phyloP scores from a whole-genome alignment of 1,140 invertebrate genomes.

The Penaeus chinensis region DNA sequence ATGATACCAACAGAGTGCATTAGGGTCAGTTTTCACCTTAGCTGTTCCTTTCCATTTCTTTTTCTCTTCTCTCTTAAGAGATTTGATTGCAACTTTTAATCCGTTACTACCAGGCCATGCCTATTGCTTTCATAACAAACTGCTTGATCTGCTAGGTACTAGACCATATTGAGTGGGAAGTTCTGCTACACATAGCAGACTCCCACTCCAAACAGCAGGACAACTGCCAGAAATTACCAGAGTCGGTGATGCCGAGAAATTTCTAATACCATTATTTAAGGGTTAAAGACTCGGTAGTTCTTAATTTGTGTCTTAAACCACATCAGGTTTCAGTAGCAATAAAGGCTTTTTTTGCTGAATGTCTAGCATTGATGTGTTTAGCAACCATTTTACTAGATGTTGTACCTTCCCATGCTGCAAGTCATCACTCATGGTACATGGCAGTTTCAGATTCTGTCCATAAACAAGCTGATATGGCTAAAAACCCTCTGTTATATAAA shows the following conservation, averaged over 20 bases:
- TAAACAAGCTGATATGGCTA: background rate
- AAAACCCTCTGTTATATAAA: background rate
- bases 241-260: too few species aligned
- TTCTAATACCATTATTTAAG: too few species aligned
- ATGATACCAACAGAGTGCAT: too few species aligned
- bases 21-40: background rate
- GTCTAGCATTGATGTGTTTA: background rate
- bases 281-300: conserved; percentile 6
- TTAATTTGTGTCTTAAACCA: background rate
- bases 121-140: too few species aligned
- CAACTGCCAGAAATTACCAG: too few species aligned
- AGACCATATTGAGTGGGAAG: too few species aligned
- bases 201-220: too few species aligned
- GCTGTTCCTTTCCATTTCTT: background rate
- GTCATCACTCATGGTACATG: conserved; percentile 8
- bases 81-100: background rate
- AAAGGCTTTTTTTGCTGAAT: background rate
- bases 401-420: conserved; percentile 12
- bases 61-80: background rate
- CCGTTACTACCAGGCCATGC: too few species aligned
- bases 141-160: too few species aligned
- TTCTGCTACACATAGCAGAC: too few species aligned
- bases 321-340: background rate
- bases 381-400: conserved; percentile 12
- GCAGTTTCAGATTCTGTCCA: background rate